Evolutionary conservation across 1,140 invertebrate genomes (phyloP).

Genomic region (Drosophila subobscura): DNA sequence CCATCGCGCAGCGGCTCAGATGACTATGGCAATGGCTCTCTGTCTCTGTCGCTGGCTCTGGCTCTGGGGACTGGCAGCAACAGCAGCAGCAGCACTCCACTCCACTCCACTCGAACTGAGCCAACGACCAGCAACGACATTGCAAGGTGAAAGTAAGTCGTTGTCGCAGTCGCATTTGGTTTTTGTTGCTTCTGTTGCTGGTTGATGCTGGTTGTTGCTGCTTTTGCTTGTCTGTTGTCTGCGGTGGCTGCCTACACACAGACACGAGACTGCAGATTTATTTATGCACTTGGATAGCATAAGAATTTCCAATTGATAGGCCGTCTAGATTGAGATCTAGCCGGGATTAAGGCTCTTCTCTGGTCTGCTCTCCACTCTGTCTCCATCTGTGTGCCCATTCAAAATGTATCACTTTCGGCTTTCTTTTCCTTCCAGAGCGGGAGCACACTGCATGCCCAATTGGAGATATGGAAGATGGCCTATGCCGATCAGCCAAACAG

Average conservation of each 20-base stretch:
- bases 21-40: conserved; percentile 30
- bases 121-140: conserved; percentile 83
- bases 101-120: conserved; percentile 65
- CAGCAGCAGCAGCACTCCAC: no score
- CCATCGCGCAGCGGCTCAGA: conserved; percentile 49
- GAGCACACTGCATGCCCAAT: conserved; percentile 92
- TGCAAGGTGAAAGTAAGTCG: conserved; percentile 83
- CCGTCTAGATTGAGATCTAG: conserved; percentile 76
- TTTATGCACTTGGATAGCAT: conserved; percentile 68
- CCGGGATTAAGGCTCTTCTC: conserved; percentile 52
- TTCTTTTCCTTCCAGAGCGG: conserved; percentile 87
- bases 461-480: conserved; percentile 95
- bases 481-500: conserved; percentile 68
- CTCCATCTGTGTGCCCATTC: conserved; percentile 43
- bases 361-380: no score
- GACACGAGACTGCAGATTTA: conserved; percentile 52
- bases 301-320: conserved; percentile 75
- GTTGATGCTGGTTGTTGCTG: conserved; percentile 22
- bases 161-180: conserved; percentile 27
- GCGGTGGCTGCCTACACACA: conserved; percentile 7
- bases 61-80: conserved; percentile 15
- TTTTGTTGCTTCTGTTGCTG: conserved; percentile 32
- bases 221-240: conserved; percentile 2
- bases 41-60: background rate
- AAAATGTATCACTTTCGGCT: conserved; percentile 63